These are phyloP conservation scores for Drosophila obscura DNA, from an alignment of 1,140 invertebrate genomes.

Conservation along the genomic window DNA sequence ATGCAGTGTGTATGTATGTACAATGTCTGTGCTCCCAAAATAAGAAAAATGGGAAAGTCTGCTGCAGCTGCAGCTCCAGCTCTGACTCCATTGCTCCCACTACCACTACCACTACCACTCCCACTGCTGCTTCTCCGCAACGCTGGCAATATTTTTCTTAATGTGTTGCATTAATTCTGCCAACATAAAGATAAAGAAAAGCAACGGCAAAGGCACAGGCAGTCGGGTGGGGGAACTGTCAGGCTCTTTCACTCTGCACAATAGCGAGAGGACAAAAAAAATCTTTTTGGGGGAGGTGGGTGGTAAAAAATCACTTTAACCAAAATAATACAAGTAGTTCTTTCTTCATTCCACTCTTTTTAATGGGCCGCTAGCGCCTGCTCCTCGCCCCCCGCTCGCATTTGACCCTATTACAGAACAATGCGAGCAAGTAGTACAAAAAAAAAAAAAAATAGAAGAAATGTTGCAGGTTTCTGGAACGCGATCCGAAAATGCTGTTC, in stretches of 20 bases:
- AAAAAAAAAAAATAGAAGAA: constrained; percentile 21
- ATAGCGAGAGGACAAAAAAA: constrained; percentile 15
- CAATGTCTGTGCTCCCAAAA: constrained; percentile 39
- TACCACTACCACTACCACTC: constrained; percentile 1
- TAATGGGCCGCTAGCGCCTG: constrained; percentile 5
- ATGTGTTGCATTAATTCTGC: constrained; percentile 76
- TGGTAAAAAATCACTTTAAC: constrained; percentile 56
- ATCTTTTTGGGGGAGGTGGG: not conserved
- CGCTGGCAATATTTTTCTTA: constrained; percentile 72
- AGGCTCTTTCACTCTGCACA: constrained; percentile 10
- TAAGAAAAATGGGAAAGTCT: constrained; percentile 40
- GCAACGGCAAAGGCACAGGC: constrained; percentile 26
- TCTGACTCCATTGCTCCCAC: not conserved
- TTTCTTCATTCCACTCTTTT: constrained; percentile 32
- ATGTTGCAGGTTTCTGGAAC: not conserved
- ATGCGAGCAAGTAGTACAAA: not conserved
- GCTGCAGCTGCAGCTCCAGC: constrained; percentile 15
- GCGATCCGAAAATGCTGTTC: constrained; percentile 12
- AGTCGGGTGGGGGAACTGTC: constrained; percentile 44
- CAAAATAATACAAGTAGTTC: constrained; percentile 34
- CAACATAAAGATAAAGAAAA: constrained; percentile 70
- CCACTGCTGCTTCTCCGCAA: constrained; percentile 15
- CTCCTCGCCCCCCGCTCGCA: not conserved
- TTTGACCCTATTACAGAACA: constrained; percentile 53
- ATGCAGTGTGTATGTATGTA: constrained; percentile 31